Evolutionary conservation across 2,888 invertebrate species (phyloP), one percentile per base, ranked within the genome.

Genomic region (Diadegma fenestrale): DNA sequence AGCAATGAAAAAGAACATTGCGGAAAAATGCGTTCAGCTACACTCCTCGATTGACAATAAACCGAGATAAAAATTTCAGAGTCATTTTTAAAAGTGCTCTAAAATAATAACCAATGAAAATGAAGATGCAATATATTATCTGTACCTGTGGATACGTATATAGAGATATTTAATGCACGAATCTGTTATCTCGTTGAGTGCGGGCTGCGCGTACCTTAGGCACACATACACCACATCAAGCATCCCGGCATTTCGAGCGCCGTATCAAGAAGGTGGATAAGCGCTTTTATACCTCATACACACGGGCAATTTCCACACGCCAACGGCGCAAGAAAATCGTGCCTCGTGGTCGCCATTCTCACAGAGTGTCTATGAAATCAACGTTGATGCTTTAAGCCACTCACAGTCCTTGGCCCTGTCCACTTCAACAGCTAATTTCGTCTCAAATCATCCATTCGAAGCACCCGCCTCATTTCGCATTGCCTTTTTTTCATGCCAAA

Each of bases 101-200:
- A 81, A 84, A 82, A 85, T 77, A 82, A 85, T 78, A 78, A 73
- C 51, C 43, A 73, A 69, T 68, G 78, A 73, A 12, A 58, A 73
- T 66, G 48, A 54, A 71, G 72, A 26, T 66, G 45, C 19, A 41
- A 41, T 64, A 66, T 72, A 72, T 19, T 43, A 33, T 26, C 26
- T 58, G 6, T 58, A 58, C 14, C 8, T 12, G 26, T 14, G 14
- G 6, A 54, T 58, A 26, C 26, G 26, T 26, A 26, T 58, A 58
- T 58, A 48, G 14, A 48, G n/a, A 48, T 48, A 48, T 48, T 17
- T 17, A 48, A 22, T 4, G 58, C 72, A 43, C 22, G 54, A 33
- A 51, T 75, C 69, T 41, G 41, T 61, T 63, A 75, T 80, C 73
- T 61, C 79, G 63, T 83, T 75, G 83, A 80, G 61, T 68, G 45